A percentile compares a stretch with the other conserved stretches of the same genome.
Conservation (phyloP, 2,797 vertebrate genomes). For the Phoxinus dragarum region DNA sequence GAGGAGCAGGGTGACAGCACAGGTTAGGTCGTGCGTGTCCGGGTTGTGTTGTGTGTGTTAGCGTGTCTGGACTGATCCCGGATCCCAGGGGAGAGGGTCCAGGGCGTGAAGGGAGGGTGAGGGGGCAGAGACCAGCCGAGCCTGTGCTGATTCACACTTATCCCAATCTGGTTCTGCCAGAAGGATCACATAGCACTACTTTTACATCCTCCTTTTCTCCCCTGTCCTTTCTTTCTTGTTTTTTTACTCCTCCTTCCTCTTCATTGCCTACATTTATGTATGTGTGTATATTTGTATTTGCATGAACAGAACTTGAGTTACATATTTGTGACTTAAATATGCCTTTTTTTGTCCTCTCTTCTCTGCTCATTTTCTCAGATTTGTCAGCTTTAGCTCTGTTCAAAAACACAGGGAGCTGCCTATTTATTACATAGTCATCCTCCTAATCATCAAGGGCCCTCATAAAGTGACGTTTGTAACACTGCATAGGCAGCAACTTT, state of each 20-base stretch:
- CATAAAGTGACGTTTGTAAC: not conserved
- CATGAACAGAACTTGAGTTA: not conserved
- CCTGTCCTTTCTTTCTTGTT: constrained; percentile 14
- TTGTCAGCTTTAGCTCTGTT: not conserved
- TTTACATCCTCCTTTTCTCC: constrained; percentile 39
- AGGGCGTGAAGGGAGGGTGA: constrained; percentile 51
- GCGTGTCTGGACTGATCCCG: constrained; percentile 61
- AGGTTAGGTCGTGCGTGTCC: constrained; percentile 57
- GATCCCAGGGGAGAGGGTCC: constrained; percentile 61
- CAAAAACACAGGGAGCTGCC: not conserved
- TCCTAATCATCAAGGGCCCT: not conserved
- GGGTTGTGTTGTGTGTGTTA: constrained; percentile 51
- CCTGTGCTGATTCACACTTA: constrained; percentile 52
- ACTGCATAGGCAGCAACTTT: not conserved
- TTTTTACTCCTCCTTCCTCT: constrained; percentile 2
- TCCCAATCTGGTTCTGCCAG: constrained; percentile 59
- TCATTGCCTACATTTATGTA: constrained; percentile 29
- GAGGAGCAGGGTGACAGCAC: constrained; percentile 50
- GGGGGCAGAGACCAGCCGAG: constrained; percentile 51
- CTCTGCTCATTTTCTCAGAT: not conserved
- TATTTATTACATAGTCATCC: not conserved
- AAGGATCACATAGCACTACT: constrained; percentile 55
- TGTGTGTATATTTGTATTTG: constrained; percentile 28
- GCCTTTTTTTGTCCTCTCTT: not conserved
- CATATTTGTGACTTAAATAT: constrained; percentile 1